These are phyloP conservation scores for Chydorus sphaericus DNA, from an alignment of 2,888 invertebrate genomes.

Conservation along the genomic window DNA sequence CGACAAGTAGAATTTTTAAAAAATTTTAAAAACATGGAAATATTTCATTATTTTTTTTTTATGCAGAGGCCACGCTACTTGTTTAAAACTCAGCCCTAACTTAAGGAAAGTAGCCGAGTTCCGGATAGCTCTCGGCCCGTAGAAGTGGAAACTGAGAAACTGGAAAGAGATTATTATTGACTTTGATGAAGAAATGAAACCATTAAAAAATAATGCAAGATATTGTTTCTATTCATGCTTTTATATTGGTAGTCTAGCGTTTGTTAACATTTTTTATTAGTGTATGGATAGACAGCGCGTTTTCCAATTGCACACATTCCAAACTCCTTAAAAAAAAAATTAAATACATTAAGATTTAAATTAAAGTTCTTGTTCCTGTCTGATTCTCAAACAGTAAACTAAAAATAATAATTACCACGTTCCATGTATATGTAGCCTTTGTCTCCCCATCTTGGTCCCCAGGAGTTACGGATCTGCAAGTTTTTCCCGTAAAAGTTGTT, in stretches of 20 bases:
- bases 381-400: no score
- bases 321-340: no score
- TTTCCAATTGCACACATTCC: conserved; percentile 1
- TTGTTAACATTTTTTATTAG: background rate
- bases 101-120: conserved; percentile 68
- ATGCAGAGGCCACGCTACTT: conserved; percentile 63
- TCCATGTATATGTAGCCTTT: background rate
- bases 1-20: conserved; percentile 77
- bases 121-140: conserved; percentile 31
- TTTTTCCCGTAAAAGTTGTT: background rate
- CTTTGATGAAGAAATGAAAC: conserved; percentile 48
- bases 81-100: conserved; percentile 84
- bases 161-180: conserved; percentile 71
- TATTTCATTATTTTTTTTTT: no score
- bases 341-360: no score
- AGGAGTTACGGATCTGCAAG: background rate
- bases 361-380: no score
- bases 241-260: background rate
- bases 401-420: no score
- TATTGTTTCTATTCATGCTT: background rate
- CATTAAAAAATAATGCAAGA: background rate
- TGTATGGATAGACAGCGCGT: background rate
- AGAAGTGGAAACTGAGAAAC: conserved; percentile 49
- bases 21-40: no score
- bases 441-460: background rate